Evolutionary conservation across 1,140 invertebrate species (phyloP).

Genomic region (Laupala kohalensis): DNA sequence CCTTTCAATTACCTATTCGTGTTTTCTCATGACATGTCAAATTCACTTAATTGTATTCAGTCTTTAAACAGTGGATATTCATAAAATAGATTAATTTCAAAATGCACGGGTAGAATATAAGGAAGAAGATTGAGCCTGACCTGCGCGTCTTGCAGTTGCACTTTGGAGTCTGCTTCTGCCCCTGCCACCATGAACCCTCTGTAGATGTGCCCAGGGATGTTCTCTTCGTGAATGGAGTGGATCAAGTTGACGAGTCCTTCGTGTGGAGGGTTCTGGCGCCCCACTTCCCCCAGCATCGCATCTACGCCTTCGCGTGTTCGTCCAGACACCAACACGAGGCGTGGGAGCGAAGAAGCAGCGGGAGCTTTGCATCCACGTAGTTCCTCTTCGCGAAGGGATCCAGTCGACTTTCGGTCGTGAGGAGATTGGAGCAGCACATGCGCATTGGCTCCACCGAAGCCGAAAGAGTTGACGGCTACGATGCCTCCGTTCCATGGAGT

Average conservation of each 20-base stretch:
- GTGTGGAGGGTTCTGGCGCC: background rate
- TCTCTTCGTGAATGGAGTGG: background rate
- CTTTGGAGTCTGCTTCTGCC: background rate
- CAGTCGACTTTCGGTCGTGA: conserved; percentile 25
- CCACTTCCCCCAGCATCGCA: conserved; percentile 47
- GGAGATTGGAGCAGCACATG: conserved; percentile 50
- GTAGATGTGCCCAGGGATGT: background rate
- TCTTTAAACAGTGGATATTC: too few relatives aligned
- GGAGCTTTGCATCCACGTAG: too few relatives aligned
- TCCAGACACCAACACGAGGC: conserved; percentile 48
- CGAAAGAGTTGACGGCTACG: conserved; percentile 45
- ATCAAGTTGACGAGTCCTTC: conserved; percentile 11
- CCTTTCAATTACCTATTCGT: too few relatives aligned
- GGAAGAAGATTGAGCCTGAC: conserved; percentile 8
- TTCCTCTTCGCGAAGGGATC: conserved; percentile 27
- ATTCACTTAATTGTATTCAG: too few relatives aligned
- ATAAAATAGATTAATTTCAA: too few relatives aligned
- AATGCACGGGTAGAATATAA: background rate
- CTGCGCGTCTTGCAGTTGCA: too few relatives aligned
- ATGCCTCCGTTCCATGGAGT: conserved; percentile 45
- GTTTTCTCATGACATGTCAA: too few relatives aligned
- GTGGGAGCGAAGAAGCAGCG: conserved; percentile 37
- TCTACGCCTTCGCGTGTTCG: conserved; percentile 59
- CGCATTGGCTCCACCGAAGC: conserved; percentile 48
- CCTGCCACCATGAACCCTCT: background rate